Percentiles rank a stretch among this genome's conserved stretches.
These are phyloP conservation scores for Artibeus lituratus DNA, from an alignment of 2,797 vertebrate species.

Conservation along the genomic window DNA sequence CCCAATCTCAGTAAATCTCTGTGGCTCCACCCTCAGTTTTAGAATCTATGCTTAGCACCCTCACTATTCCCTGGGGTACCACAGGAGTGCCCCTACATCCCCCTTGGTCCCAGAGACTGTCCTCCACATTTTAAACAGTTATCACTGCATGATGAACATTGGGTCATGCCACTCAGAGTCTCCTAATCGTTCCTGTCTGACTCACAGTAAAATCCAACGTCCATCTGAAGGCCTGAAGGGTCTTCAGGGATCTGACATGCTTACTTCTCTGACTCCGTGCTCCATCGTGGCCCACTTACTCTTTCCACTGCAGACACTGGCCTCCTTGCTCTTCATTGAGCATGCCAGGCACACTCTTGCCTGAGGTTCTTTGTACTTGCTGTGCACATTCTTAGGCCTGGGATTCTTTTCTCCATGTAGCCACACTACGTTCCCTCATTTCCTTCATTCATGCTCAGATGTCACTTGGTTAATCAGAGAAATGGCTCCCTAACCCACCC, in stretches of 20 bases:
- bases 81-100: not conserved
- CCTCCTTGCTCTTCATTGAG: not conserved
- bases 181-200: not conserved
- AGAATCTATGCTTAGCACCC: not conserved
- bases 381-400: not conserved
- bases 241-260: not conserved
- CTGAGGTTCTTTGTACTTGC: not conserved
- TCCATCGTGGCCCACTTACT: not conserved
- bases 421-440: not conserved
- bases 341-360: not conserved
- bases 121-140: not conserved
- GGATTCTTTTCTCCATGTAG: not conserved
- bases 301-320: not conserved
- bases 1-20: not conserved
- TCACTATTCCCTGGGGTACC: not conserved
- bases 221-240: not conserved
- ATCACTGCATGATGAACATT: not conserved
- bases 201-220: not conserved
- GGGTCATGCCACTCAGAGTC: not conserved
- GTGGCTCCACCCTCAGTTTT: not conserved
- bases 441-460: not conserved
- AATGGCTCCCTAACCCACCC: not conserved
- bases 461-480: not conserved
- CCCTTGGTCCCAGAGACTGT: not conserved
- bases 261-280: not conserved